Evolutionary conservation across 2,888 invertebrate species (phyloP), one percentile per base, ranked within the genome.

Genomic region (Zhengitettix transpicula): DNA sequence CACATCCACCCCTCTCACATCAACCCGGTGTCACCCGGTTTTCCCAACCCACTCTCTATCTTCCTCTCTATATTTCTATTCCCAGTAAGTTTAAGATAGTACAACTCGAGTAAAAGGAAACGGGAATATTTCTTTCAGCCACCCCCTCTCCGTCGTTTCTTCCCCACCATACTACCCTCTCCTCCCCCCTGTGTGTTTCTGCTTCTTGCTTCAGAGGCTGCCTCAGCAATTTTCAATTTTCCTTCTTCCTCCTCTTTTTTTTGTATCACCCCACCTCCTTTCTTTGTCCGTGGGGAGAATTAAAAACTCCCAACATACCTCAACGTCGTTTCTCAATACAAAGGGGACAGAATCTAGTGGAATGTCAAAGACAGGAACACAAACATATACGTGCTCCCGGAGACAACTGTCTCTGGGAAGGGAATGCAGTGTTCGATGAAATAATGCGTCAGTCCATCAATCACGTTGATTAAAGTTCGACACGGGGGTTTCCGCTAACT

Each of bases 121-220:
- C 2, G 14, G n/a, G 47, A 47, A 14, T 47, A 47, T 47, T 47
- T 47, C 47, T 8, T n/a, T 47, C 47, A 47, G 47, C 55, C 41
- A 55, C n/a, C 40, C 41, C 55, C 41, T 40, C 55, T 55, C 40
- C 7, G 55, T 10, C 53, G 17, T 16, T 16, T 53, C 28, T 53
- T 16, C 28, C 28, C 51, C n/a, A 10, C 15, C 53, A 28, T 12
- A 28, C 53, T 11, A 74, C 74, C 69, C 68, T 71, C 74, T 65
- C 65, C 69, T 61, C 62, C 60, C 56, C 52, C 53, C 65, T 63
- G 64, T 67, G 42, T 57, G 44, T 56, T 55, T 60, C 61, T 60
- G 63, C 60, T 58, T 58, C 40, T 51, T 55, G 55, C 55, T 55
- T 16, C 55, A 14, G 57, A 53, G 53, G 59, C 61, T 59, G 61